Conservation (phyloP, 2,888 invertebrate genomes). For the Athalia circularis region DNA sequence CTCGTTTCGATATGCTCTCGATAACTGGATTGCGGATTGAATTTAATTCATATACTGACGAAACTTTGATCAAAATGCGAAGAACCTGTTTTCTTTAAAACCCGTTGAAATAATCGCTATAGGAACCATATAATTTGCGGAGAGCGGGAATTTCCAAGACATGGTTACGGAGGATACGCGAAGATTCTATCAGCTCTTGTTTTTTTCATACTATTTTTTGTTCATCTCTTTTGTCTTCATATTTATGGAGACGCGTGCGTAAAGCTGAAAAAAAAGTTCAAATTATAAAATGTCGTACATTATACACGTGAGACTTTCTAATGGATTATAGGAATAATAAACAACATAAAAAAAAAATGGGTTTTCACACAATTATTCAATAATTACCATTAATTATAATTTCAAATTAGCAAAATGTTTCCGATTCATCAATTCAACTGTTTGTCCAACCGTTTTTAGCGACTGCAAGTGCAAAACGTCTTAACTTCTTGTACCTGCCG, state of each 20-base stretch:
- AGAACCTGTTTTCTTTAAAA: conserved; percentile 8
- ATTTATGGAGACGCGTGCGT: too few species aligned
- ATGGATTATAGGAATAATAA: background rate
- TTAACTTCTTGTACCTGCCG: too few species aligned
- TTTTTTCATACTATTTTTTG: too few species aligned
- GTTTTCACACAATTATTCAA: background rate
- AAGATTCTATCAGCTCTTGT: too few species aligned
- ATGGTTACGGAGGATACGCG: too few species aligned
- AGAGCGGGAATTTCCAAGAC: too few species aligned
- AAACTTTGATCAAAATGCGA: background rate
- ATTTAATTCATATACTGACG: background rate
- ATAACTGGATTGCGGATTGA: background rate
- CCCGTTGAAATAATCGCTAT: background rate
- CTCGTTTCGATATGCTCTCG: background rate
- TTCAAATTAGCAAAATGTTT: conserved; percentile 4
- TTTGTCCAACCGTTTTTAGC: background rate
- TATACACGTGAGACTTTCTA: background rate
- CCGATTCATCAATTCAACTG: background rate
- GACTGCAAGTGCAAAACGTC: background rate
- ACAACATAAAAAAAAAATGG: background rate
- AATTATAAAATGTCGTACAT: too few species aligned
- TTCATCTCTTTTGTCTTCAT: too few species aligned
- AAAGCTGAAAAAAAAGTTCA: background rate
- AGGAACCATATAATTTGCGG: too few species aligned
- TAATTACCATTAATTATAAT: conserved; percentile 13